Base-by-base conservation (phyloP, 2,888 invertebrate genomes). In the Xanthostigma xanthostigma region DNA sequence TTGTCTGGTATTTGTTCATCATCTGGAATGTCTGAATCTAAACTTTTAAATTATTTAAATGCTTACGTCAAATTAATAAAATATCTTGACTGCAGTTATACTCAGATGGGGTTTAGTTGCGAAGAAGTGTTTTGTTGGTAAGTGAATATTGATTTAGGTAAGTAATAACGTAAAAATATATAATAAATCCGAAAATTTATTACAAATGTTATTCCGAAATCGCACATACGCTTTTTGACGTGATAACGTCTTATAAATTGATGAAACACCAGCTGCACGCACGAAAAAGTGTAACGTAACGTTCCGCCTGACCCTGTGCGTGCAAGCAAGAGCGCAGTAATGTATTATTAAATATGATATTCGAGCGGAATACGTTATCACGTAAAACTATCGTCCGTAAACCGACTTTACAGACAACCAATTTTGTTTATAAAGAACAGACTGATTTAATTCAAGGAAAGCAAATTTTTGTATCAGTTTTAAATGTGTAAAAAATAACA, bases 101-200 rank as follows among this genome's bases (percentile, higher is more conserved):
- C 66, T 53, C 73, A 75, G 57, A 73, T 86, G 58, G 85, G 85
- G 44, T 84, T 85, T 63, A 76, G 78, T 55, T 73, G 78, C 52
- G 84, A 87, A 66, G 89, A 94, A 65, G 75, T 94, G 58, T 79
- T 88, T 55, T 78, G 77, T 60, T 89, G 88, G 89, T 89, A 69
- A 70, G 71, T 64, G 27, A 27, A 27, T 27, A 6, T 27, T 27
- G 5, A 27, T 27, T 27, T 27, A 27, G 6, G 6, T 27, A 27
- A 27, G 4, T 17, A 17, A 17, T 17, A 17, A 17, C 17, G 17
- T 3, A 17, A 17, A 17, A 17, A 17, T n/a, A n/a, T n/a, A 27
- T 27, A 27, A 27, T 27, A 27, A 6, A 5, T 27, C 6, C 3
- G 27, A 6, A 44, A 34, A 17, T 45, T n/a, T 17, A 27, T 33